Evolutionary conservation across 92 coral and sea anemone genomes (phyloP).

Genomic region (Desmophyllum pertusum): DNA sequence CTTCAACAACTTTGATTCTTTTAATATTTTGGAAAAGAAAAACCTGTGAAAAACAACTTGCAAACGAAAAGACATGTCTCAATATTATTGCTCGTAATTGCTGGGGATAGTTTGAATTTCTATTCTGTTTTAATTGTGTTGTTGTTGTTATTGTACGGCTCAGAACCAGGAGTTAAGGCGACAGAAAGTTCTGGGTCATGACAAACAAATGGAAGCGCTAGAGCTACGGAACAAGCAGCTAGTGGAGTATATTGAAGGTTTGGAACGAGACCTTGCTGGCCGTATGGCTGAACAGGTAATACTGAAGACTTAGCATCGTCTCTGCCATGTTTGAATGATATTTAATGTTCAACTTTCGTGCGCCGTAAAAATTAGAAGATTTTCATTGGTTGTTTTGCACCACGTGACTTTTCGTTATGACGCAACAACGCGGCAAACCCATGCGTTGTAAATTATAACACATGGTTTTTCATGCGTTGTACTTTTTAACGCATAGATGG

Average conservation of each 20-base stretch:
- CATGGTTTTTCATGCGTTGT: too few relatives aligned
- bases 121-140: background rate
- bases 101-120: background rate
- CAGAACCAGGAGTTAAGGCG: slow-evolving; percentile 91
- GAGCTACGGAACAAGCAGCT: slow-evolving; percentile 78
- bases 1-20: background rate
- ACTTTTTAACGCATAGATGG: too few relatives aligned
- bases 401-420: too few relatives aligned
- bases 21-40: background rate
- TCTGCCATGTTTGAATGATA: background rate
- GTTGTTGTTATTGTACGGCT: background rate
- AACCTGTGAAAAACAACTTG: background rate
- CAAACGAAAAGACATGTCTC: background rate
- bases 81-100: background rate
- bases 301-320: background rate
- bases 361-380: too few relatives aligned
- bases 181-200: slow-evolving; percentile 87
- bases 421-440: too few relatives aligned
- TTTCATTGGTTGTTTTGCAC: too few relatives aligned
- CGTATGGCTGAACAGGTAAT: slow-evolving; percentile 80
- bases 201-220: slow-evolving; percentile 83
- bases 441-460: too few relatives aligned
- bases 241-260: slow-evolving; percentile 62
- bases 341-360: too few relatives aligned
- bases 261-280: slow-evolving; percentile 74